Conservation (phyloP, 2,888 invertebrate species). For the Tetheella fluctuosa region DNA sequence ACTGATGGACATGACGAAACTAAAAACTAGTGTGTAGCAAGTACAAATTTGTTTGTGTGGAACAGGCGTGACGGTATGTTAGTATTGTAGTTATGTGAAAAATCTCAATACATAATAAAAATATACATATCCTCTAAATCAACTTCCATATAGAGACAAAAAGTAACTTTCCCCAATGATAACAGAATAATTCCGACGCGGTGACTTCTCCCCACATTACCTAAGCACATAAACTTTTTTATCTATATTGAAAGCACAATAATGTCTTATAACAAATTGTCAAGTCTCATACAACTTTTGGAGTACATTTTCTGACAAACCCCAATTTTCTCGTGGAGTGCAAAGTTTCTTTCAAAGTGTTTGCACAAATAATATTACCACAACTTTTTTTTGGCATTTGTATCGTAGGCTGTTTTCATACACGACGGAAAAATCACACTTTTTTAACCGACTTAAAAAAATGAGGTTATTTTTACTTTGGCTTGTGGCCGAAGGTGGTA, state of each 20-base stretch:
- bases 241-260: slow-evolving; percentile 39
- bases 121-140: too few relatives aligned
- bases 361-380: slow-evolving; percentile 41
- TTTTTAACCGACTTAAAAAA: too few relatives aligned
- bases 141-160: too few relatives aligned
- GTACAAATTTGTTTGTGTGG: too few relatives aligned
- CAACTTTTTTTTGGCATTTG: slow-evolving; percentile 33
- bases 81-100: too few relatives aligned
- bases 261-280: slow-evolving; percentile 42
- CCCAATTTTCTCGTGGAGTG: slow-evolving; percentile 48
- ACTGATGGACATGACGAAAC: too few relatives aligned
- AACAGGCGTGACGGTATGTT: too few relatives aligned
- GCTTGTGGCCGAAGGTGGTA: too few relatives aligned
- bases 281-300: slow-evolving; percentile 40
- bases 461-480: too few relatives aligned
- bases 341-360: slow-evolving; percentile 50
- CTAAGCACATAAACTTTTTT: slow-evolving; percentile 6
- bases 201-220: background rate
- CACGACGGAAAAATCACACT: background rate
- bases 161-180: background rate
- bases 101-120: too few relatives aligned
- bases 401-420: slow-evolving; percentile 1
- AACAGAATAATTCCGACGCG: background rate
- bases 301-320: slow-evolving; percentile 35
- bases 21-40: too few relatives aligned